Evolutionary conservation across 2,888 invertebrate genomes (phyloP).

Genomic region (Drosophila mayaguana): DNA sequence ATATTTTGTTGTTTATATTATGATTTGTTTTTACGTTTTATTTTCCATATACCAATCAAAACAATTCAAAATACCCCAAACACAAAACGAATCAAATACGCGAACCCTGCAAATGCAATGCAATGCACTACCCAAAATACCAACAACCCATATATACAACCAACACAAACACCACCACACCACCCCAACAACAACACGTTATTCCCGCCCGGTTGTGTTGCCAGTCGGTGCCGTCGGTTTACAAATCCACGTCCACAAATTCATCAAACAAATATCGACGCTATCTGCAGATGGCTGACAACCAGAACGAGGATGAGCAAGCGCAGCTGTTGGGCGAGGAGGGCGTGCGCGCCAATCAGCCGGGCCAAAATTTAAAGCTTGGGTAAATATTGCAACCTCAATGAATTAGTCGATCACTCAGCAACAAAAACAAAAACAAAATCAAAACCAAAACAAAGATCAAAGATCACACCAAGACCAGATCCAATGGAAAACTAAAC

Average conservation of each 20-base stretch:
- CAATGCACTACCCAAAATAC: constrained; percentile 34
- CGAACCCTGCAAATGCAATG: constrained; percentile 33
- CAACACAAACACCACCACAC: constrained; percentile 36
- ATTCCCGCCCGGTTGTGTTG: constrained; percentile 86
- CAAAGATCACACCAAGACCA: constrained; percentile 40
- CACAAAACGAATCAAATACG: constrained; percentile 39
- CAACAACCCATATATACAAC: constrained; percentile 12
- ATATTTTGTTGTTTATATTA: constrained; percentile 47
- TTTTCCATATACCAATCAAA: constrained; percentile 54
- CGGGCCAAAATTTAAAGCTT: constrained; percentile 97
- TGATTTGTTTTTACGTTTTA: constrained; percentile 59
- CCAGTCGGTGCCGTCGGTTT: constrained; percentile 88
- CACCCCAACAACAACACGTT: constrained; percentile 33
- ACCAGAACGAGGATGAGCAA: constrained; percentile 97
- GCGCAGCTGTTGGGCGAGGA: constrained; percentile 98
- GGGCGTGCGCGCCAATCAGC: constrained; percentile 91
- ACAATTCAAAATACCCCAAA: constrained; percentile 49
- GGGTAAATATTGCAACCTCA: constrained; percentile 90
- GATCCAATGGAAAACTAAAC: constrained; percentile 73
- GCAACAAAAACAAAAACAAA: constrained; percentile 1
- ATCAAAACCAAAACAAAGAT: constrained; percentile 15
- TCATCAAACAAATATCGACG: constrained; percentile 85
- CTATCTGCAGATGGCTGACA: constrained; percentile 96
- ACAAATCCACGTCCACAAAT: constrained; percentile 71
- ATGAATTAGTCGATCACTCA: constrained; percentile 28